Percentiles rank a stretch among this genome's conserved stretches.
Conservation (phyloP, 1,140 invertebrate species). For the Drosophila saltans region DNA sequence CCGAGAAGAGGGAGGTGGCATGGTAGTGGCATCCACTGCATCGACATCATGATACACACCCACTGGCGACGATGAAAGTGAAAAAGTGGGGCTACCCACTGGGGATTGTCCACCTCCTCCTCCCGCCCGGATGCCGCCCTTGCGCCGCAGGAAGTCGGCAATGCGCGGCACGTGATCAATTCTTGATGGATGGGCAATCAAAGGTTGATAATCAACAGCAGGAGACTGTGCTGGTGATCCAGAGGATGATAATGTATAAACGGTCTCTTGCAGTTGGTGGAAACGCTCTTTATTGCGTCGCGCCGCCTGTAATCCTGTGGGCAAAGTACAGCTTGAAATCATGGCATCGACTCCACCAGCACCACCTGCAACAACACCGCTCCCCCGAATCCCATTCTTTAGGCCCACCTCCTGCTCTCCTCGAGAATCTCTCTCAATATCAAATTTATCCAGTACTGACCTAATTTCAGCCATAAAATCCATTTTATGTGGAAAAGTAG, state of each 20-base stretch:
- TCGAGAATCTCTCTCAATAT: constrained; percentile 66
- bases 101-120: constrained; percentile 85
- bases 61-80: constrained; percentile 81
- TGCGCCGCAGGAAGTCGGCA: constrained; percentile 73
- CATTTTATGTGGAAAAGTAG: constrained; percentile 94
- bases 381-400: constrained; percentile 73
- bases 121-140: constrained; percentile 73
- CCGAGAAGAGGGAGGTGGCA: constrained; percentile 41
- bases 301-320: constrained; percentile 84
- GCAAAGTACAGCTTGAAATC: constrained; percentile 86
- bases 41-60: constrained; percentile 79
- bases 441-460: constrained; percentile 90
- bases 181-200: constrained; percentile 76
- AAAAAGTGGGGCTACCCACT: constrained; percentile 86
- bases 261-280: constrained; percentile 76
- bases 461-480: constrained; percentile 94
- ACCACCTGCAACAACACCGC: constrained; percentile 40
- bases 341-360: constrained; percentile 84
- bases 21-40: constrained; percentile 66
- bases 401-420: constrained; percentile 63
- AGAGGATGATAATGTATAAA: constrained; percentile 61
- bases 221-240: constrained; percentile 43
- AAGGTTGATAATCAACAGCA: constrained; percentile 74
- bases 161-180: constrained; percentile 81
- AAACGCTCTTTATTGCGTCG: constrained; percentile 77